Conservation (phyloP, 2,113 vertebrate genomes). For the Galbula dea region DNA sequence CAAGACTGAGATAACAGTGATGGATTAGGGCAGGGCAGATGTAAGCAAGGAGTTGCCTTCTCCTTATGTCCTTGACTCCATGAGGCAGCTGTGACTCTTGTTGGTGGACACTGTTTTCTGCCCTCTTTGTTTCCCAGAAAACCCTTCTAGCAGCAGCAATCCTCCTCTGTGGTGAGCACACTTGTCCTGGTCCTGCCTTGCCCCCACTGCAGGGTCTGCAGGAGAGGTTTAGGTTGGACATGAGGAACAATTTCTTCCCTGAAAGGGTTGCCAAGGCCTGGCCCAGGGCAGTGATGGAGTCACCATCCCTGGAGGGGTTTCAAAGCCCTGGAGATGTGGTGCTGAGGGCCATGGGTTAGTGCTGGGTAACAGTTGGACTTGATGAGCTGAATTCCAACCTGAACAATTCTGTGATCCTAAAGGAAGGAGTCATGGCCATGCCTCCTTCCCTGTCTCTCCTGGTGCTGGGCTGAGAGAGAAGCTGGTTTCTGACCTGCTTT, state of each 20-base stretch:
- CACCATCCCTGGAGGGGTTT: not conserved
- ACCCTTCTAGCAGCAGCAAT: too few relatives aligned
- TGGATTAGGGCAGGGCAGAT: not conserved
- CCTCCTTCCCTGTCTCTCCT: not conserved
- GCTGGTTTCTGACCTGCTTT: not conserved
- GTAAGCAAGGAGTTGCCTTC: not conserved
- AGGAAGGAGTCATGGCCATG: accelerated
- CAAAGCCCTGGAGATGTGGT: not conserved
- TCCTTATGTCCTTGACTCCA: not conserved
- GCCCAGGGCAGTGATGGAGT: not conserved
- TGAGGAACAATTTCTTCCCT: not conserved
- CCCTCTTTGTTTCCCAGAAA: too few relatives aligned
- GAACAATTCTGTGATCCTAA: too few relatives aligned
- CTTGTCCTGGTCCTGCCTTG: too few relatives aligned
- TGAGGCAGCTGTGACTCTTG: too few relatives aligned
- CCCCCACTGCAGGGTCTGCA: too few relatives aligned
- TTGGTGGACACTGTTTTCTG: too few relatives aligned
- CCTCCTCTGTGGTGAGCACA: too few relatives aligned
- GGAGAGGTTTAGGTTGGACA: too few relatives aligned
- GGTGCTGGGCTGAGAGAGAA: not conserved
- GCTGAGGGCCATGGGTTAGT: not conserved
- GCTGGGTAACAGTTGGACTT: not conserved
- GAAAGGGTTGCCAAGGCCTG: not conserved
- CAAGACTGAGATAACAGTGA: not conserved
- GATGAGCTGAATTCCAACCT: not conserved